Base-by-base conservation (phyloP, 2,113 vertebrate species). In the Benitochromis conjunctus region DNA sequence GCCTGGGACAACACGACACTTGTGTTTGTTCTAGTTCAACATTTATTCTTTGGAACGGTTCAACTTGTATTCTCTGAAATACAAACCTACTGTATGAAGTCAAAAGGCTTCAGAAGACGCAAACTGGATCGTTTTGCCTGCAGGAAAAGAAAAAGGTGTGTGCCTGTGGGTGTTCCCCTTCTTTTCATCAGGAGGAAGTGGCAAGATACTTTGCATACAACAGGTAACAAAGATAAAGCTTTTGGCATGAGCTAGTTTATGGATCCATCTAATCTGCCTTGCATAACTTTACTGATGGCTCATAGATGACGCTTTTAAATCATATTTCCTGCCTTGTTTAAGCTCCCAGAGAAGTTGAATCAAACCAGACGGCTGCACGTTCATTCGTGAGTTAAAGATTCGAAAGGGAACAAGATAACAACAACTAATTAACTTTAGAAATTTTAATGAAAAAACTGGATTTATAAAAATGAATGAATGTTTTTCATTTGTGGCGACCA, bases 171-270 rank as follows among this genome's bases (percentile, higher is more conserved):
- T 53, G 26, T 93, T 91, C 41, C 92, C 94, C 91, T 76, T 51
- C 31, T 36, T n/a, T 69, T 57, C 5, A 4, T 53, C 18, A 92
- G 74, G 91, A 92, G 94, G 91, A 94, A 94, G 85, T 83, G 19
- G 38, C 34, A 18, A 58, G 13, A 13, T 10, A 14, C 13, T 94
- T 92, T 88, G 82, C 86, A 86, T 55, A 86, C 51, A 87, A 82
- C 83, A 76, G 58, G 53, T 31, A 79, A 9, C 34, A 64, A 64
- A 85, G 53, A 81, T 16, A 9, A 85, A n/a, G 16, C 62, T 66
- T n/a, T 7, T 56, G 34, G 12, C 57, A 71, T 19, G n/a, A 29
- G 46, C 5, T n/a, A 36, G 36, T 66, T 55, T 26, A 51, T 34
- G 21, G 10, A 24, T 18, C 4, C 10, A 13, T 56, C 4, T 57